Conservation (phyloP, 2,888 invertebrate genomes). For the Clostera curtula region DNA sequence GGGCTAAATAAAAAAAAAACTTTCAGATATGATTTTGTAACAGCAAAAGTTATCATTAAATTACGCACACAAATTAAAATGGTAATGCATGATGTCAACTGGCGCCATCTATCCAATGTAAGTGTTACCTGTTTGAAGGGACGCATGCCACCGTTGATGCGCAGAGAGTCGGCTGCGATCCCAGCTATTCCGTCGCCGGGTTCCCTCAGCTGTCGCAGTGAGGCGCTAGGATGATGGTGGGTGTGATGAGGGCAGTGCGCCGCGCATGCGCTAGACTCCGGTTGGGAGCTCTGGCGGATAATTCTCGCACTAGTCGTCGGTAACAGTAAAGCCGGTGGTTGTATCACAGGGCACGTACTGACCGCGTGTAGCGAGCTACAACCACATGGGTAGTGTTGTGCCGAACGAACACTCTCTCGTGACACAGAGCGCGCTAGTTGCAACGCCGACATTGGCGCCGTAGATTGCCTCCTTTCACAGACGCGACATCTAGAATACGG, state of each 20-base stretch:
- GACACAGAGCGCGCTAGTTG: constrained; percentile 90
- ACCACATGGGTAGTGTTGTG: constrained; percentile 78
- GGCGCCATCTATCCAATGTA: constrained; percentile 51
- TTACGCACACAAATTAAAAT: too few species aligned
- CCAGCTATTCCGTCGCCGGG: constrained; percentile 92
- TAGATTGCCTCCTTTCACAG: constrained; percentile 87
- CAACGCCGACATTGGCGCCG: constrained; percentile 82
- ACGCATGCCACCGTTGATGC: constrained; percentile 97
- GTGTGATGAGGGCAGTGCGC: constrained; percentile 78
- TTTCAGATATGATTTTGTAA: too few species aligned
- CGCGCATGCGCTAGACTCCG: constrained; percentile 82
- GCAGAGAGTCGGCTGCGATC: constrained; percentile 95
- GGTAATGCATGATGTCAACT: constrained; percentile 16
- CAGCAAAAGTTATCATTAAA: too few species aligned
- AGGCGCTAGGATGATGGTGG: constrained; percentile 86
- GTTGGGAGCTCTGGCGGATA: constrained; percentile 91
- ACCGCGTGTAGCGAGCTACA: constrained; percentile 69
- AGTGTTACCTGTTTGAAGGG: constrained; percentile 93
- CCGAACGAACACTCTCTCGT: constrained; percentile 85
- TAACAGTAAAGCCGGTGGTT: constrained; percentile 82
- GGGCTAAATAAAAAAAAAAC: too few species aligned
- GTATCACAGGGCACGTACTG: constrained; percentile 79
- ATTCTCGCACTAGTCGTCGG: constrained; percentile 85
- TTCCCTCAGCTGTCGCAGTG: constrained; percentile 88
- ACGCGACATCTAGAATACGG: constrained; percentile 78